Percentiles rank a stretch among this genome's conserved stretches.
Conservation (phyloP, 1,140 invertebrate species). For the Melanaphis sacchari region DNA sequence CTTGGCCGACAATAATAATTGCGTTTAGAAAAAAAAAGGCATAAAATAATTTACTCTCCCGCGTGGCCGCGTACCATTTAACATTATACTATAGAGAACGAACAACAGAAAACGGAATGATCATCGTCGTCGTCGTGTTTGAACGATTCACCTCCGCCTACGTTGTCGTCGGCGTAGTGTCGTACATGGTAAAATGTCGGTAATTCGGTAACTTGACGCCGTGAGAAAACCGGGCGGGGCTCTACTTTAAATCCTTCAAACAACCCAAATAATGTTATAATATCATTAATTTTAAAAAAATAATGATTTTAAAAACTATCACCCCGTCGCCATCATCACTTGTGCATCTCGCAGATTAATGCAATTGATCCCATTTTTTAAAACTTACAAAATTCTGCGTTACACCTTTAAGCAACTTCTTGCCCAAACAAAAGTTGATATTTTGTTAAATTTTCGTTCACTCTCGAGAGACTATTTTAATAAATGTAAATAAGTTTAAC, state of each 20-base stretch:
- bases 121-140: neutral
- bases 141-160: constrained; percentile 11
- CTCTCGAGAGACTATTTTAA: neutral
- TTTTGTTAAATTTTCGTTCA: neutral
- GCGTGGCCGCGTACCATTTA: neutral
- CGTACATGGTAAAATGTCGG: constrained; percentile 6
- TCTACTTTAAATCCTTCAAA: neutral
- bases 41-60: constrained; percentile 24
- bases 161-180: neutral
- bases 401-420: neutral
- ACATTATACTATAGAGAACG: neutral
- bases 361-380: neutral
- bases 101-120: neutral
- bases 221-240: neutral
- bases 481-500: neutral
- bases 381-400: neutral
- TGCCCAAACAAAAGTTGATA: neutral
- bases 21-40: neutral
- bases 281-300: neutral
- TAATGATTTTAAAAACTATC: neutral
- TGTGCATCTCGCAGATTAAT: neutral
- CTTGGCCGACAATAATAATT: constrained; percentile 37
- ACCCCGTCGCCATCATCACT: neutral
- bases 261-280: neutral
- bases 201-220: constrained; percentile 29